Evolutionary conservation across 2,888 invertebrate species (phyloP), one percentile per base, ranked within the genome.

Genomic region (Ophion costatus): DNA sequence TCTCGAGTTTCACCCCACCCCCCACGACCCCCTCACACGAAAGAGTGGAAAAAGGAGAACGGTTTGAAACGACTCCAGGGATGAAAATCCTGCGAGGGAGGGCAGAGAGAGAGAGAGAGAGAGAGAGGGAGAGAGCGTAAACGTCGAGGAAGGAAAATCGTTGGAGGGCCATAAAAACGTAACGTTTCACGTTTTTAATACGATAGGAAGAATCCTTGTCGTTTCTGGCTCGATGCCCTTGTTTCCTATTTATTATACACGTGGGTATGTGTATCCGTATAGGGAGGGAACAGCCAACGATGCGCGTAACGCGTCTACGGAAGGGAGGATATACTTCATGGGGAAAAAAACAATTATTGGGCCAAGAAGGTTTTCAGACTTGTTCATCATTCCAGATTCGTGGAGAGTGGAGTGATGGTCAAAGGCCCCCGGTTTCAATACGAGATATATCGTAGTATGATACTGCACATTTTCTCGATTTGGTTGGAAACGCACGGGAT

Each of bases 131-230:
- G 76, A 86, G 87, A 63, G 70, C 57, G 79, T 85, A 88, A 90
- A 87, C 85, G 87, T 88, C 61, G 83, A 82, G 81, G 17, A 7
- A 33, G 20, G 75, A 79, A 82, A 81, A 75, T 74, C 45, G 70
- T 42, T 38, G 84, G 76, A 83, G 84, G 89, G 88, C 88, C 86
- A 87, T 88, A 89, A 88, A 89, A 89, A 63, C 61, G 88, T 88
- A 85, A 89, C 90, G 88, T 89, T 89, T 84, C 84, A 67, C 84
- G 88, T 90, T 91, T 91, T 90, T 90, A 91, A 91, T 89, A 88
- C 88, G 88, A 87, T 82, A 85, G 61, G 79, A 80, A 76, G 88
- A 86, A 90, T 90, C 89, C 90, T 89, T 89, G 86, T 85, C 83
- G 86, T 89, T 88, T 84, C 83, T 91, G 92, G 91, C 90, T 73